A percentile compares a stretch with the other conserved stretches of the same genome.
These are phyloP conservation scores for Eremobia ochroleuca DNA, from an alignment of 2,888 invertebrate genomes.

Conservation along the genomic window DNA sequence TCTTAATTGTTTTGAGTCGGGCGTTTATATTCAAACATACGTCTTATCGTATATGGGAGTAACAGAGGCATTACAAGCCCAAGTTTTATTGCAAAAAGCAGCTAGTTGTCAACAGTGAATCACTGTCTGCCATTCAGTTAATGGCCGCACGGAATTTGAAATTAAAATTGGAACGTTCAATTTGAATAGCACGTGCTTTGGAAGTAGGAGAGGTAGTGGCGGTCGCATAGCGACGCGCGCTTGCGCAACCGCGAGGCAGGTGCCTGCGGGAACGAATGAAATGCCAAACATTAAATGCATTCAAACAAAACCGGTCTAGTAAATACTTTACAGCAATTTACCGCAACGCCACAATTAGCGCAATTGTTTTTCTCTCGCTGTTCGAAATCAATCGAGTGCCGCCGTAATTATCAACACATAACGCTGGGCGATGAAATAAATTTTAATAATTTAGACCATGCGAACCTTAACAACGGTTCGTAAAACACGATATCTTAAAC, in stretches of 20 bases:
- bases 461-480: slow-evolving; percentile 58
- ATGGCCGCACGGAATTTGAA: slow-evolving; percentile 69
- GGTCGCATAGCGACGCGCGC: slow-evolving; percentile 61
- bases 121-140: slow-evolving; percentile 71
- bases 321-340: slow-evolving; percentile 64
- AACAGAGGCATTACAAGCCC: slow-evolving; percentile 11
- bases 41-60: slow-evolving; percentile 22
- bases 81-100: slow-evolving; percentile 61
- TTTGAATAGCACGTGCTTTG: slow-evolving; percentile 75
- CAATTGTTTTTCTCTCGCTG: slow-evolving; percentile 68
- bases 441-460: slow-evolving; percentile 65
- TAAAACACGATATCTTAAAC: slow-evolving; percentile 66
- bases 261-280: slow-evolving; percentile 77
- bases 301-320: slow-evolving; percentile 57
- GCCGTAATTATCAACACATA: slow-evolving; percentile 67
- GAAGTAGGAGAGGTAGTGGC: slow-evolving; percentile 56
- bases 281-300: slow-evolving; percentile 65
- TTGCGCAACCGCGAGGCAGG: slow-evolving; percentile 75
- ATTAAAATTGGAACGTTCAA: slow-evolving; percentile 73
- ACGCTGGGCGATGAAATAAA: slow-evolving; percentile 54
- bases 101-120: slow-evolving; percentile 72
- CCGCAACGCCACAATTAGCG: slow-evolving; percentile 31
- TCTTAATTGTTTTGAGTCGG: slow-evolving; percentile 25
- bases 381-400: slow-evolving; percentile 69
- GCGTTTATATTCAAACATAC: slow-evolving; percentile 29